Conservation (phyloP, 2,113 vertebrate genomes). For the Pimephales promelas region DNA sequence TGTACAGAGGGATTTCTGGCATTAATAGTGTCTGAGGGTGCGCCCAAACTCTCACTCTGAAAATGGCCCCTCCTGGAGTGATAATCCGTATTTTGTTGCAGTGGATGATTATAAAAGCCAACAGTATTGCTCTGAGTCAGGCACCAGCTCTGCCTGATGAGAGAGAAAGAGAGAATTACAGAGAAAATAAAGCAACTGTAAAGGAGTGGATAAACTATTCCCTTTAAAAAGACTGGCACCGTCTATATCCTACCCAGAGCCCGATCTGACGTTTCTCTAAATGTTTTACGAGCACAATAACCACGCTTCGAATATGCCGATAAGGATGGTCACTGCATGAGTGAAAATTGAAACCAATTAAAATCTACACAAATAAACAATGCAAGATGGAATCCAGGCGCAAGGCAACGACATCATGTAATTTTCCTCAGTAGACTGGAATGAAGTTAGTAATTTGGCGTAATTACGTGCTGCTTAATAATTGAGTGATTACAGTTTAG, state of each 20-base stretch:
- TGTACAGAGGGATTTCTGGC: constrained; percentile 74
- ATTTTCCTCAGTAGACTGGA: constrained; percentile 48
- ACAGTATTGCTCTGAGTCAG: constrained; percentile 72
- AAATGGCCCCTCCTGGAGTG: constrained; percentile 69
- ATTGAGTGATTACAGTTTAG: constrained; percentile 54
- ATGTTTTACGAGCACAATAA: constrained; percentile 11
- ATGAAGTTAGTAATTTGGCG: constrained; percentile 54
- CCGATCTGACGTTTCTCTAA: neutral
- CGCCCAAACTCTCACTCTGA: constrained; percentile 70
- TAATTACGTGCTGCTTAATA: constrained; percentile 54
- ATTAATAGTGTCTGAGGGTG: constrained; percentile 73
- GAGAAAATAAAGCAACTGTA: constrained; percentile 24
- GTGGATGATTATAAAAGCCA: constrained; percentile 77
- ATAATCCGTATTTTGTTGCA: constrained; percentile 80
- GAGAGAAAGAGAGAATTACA: constrained; percentile 57
- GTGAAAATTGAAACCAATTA: constrained; percentile 5
- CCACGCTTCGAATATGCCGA: neutral
- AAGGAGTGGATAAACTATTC: constrained; percentile 37
- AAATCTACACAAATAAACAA: constrained; percentile 33
- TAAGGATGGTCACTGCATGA: neutral
- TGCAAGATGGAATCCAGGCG: constrained; percentile 21
- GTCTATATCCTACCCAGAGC: constrained; percentile 8
- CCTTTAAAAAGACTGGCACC: neutral
- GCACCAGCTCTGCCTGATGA: constrained; percentile 69
- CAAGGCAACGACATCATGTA: constrained; percentile 48